Percentiles rank a stretch among this genome's conserved stretches.
Evolutionary conservation across 2,797 vertebrate species (phyloP).

Genomic region (Valencia hispanica): DNA sequence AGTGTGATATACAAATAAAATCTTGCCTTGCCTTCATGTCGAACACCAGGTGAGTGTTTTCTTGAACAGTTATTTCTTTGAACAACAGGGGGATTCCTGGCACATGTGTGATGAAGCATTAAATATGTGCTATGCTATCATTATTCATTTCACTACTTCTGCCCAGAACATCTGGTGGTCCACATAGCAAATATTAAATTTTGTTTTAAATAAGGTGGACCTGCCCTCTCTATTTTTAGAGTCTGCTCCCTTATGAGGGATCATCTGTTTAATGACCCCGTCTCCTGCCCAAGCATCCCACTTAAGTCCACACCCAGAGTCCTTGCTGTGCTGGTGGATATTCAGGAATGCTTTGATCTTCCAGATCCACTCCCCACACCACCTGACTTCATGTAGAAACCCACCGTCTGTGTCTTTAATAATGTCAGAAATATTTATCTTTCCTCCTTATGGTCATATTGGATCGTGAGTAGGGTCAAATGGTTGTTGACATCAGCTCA

Average conservation of each 20-base stretch:
- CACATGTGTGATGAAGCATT: constrained; percentile 14
- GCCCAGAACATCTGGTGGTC: constrained; percentile 21
- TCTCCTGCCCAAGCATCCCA: constrained; percentile 44
- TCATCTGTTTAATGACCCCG: constrained; percentile 44
- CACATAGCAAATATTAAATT: constrained; percentile 47
- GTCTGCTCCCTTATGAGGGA: constrained; percentile 50
- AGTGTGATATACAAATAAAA: no score
- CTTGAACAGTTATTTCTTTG: background rate
- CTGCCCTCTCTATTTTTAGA: constrained; percentile 52
- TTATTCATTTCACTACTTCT: constrained; percentile 23
- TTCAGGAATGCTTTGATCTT: constrained; percentile 71
- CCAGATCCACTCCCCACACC: constrained; percentile 12
- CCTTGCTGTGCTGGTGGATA: constrained; percentile 39
- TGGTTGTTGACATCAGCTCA: constrained; percentile 56
- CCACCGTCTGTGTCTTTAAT: constrained; percentile 51
- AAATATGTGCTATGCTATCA: constrained; percentile 6
- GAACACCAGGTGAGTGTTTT: background rate
- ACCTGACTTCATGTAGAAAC: constrained; percentile 32
- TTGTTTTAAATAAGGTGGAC: constrained; percentile 10
- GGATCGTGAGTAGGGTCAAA: constrained; percentile 47
- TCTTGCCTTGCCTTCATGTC: no score
- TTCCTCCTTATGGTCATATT: constrained; percentile 65
- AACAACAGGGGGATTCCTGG: constrained; percentile 24
- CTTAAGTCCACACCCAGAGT: constrained; percentile 59
- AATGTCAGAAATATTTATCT: constrained; percentile 65